Conservation (phyloP, 2,888 invertebrate species). For the Morinoia aosen region DNA sequence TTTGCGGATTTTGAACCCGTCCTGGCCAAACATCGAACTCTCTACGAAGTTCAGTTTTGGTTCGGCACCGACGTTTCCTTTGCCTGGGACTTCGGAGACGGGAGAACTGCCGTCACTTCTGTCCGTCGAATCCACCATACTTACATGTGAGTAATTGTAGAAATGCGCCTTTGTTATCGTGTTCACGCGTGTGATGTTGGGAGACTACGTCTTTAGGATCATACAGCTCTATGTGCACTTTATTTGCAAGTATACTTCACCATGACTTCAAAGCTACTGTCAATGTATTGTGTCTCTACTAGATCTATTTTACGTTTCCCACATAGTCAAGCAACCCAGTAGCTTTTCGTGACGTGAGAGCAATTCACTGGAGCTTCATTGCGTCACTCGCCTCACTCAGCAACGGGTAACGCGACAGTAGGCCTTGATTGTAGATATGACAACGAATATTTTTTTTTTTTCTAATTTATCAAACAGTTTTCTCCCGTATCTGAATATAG, state of each 20-base stretch:
- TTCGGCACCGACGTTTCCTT: conserved; percentile 15
- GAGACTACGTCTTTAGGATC: neutral
- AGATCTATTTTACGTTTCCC: too few species aligned
- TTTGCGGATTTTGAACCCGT: conserved; percentile 34
- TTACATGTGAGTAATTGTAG: neutral
- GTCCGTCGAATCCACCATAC: neutral
- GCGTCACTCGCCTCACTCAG: too few species aligned
- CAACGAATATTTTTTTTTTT: too few species aligned
- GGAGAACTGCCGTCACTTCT: neutral
- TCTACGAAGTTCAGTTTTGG: conserved; percentile 22
- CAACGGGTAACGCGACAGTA: too few species aligned
- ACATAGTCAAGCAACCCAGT: neutral
- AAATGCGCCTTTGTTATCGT: neutral
- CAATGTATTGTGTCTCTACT: too few species aligned
- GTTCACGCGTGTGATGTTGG: too few species aligned
- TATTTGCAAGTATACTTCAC: neutral
- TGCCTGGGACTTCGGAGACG: conserved; percentile 13
- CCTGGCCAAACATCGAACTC: neutral
- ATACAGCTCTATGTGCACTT: neutral
- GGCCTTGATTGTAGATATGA: neutral
- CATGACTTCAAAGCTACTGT: too few species aligned
- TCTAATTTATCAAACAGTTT: too few species aligned
- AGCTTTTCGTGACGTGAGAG: neutral
- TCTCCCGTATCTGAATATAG: neutral
- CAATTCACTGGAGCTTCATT: neutral